Evolutionary conservation across 2,797 vertebrate genomes (phyloP), one percentile per base, ranked within the genome.

Genomic region (Lutjanus campechanus): DNA sequence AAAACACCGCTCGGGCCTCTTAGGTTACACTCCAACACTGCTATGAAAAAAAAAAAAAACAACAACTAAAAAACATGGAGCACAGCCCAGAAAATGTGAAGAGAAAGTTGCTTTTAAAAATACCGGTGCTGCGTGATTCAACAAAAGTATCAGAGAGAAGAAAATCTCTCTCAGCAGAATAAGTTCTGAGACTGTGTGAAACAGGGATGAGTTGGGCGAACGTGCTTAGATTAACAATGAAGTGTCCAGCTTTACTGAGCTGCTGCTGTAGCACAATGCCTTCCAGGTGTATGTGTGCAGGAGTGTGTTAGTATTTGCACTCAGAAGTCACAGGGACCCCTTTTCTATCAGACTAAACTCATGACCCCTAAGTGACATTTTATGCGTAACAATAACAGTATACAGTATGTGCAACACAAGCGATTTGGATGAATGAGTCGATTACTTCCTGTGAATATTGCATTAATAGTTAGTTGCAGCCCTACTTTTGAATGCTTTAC

Each of bases 201-300:
- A 66, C 44, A 40, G 66, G 66, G 61, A 72, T 77, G 58, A 73
- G n/a, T 46, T 12, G 36, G 50, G 11, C 50, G n/a, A 2, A 63
- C 50, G 50, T 86, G 82, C 73, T 88, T 54, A 75, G 58, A 80
- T 75, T 68, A 73, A 69, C 60, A 64, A 4, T 20, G 74, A 15
- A 43, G 58, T 36, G 58, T 72, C 65, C 49, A 59, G 65, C 69
- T 76, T 77, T 54, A 60, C 49, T 69, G 67, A 83, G 75, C 71
- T 25, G 54, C 56, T 53, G 5, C 75, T 58, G 61, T 59, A 80
- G 76, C 61, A 67, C 40, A 19, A 46, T 55, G 60, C 29, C 73
- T 53, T 69, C 60, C 71, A 73, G 71, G 47, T 81, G 83, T 1
- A 8, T 43, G 29, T 36, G 29, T 36, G 29, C 29, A 36, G 4